A percentile compares a stretch with the other conserved stretches of the same genome.
These are phyloP conservation scores for Athalia circularis DNA, from an alignment of 2,888 invertebrate genomes.

Conservation along the genomic window DNA sequence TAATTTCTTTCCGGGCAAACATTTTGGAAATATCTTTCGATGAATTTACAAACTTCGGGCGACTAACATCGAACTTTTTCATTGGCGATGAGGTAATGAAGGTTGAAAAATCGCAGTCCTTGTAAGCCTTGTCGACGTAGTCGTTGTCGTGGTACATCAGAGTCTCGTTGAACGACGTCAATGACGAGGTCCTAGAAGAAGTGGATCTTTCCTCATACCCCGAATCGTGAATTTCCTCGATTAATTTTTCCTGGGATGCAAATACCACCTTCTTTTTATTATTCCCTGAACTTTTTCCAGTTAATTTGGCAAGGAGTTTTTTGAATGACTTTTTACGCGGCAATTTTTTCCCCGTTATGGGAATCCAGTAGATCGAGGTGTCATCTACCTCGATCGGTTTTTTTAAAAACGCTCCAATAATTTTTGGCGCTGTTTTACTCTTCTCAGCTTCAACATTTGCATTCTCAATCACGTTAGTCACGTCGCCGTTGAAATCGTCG, in stretches of 20 bases:
- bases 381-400: conserved; percentile 63
- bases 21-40: conserved; percentile 10
- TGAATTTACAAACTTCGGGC: not conserved
- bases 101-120: not conserved
- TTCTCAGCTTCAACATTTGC: not conserved
- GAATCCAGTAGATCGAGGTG: conserved; percentile 62
- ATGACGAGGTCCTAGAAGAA: conserved; percentile 56
- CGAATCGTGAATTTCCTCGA: conserved; percentile 59
- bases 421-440: conserved; percentile 53
- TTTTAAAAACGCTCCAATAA: conserved; percentile 63
- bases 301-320: conserved; percentile 58
- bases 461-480: not conserved
- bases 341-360: conserved; percentile 58
- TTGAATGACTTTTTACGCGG: conserved; percentile 62
- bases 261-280: conserved; percentile 45
- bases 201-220: conserved; percentile 62
- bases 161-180: conserved; percentile 54
- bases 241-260: conserved; percentile 54
- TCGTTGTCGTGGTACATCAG: conserved; percentile 40
- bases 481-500: not conserved
- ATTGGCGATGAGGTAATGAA: conserved; percentile 7
- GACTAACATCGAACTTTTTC: not conserved
- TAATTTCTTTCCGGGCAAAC: not conserved
- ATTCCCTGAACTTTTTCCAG: conserved; percentile 45
- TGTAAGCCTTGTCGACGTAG: not conserved